A percentile compares a stretch with the other conserved stretches of the same genome.
These are phyloP conservation scores for Pollicipes pollicipes DNA, from an alignment of 1,140 invertebrate genomes.

Conservation along the genomic window DNA sequence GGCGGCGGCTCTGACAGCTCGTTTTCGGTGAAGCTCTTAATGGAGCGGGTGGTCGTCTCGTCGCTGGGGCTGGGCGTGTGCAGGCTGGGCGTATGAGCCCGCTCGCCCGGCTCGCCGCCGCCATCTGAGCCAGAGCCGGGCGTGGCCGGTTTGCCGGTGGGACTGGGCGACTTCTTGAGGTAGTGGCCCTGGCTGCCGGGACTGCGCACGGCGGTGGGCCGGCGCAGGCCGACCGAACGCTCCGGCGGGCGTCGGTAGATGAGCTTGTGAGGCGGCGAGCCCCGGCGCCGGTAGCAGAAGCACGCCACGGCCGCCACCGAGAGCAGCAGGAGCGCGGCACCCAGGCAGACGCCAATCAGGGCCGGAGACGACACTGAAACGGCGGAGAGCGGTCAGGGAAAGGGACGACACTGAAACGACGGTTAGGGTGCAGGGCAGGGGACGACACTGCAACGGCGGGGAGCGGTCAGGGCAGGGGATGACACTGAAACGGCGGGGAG, in stretches of 20 bases:
- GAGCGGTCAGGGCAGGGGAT: no score
- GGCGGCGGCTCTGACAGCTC: constrained; percentile 42
- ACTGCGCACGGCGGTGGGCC: constrained; percentile 45
- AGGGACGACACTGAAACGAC: no score
- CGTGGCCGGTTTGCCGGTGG: constrained; percentile 35
- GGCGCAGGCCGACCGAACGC: constrained; percentile 35
- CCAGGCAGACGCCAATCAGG: not conserved
- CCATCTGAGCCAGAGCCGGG: constrained; percentile 7
- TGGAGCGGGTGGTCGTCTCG: constrained; percentile 20
- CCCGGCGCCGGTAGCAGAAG: not conserved
- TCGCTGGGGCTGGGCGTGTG: constrained; percentile 32
- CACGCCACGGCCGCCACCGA: not conserved
- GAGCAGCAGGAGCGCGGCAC: not conserved
- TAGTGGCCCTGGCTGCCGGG: constrained; percentile 49
- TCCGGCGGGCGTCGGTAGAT: constrained; percentile 27
- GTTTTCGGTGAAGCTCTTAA: constrained; percentile 23
- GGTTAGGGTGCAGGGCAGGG: no score
- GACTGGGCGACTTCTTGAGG: constrained; percentile 70
- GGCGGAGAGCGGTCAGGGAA: constrained; percentile 5
- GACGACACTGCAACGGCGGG: no score
- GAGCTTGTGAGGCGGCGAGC: not conserved
- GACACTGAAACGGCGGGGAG: no score
- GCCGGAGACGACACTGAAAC: not conserved
- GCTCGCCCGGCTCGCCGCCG: constrained; percentile 11
- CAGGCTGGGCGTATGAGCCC: constrained; percentile 29